These are phyloP conservation scores for Phalanger gymnotis DNA, from an alignment of 2,797 vertebrate species.

Conservation along the genomic window DNA sequence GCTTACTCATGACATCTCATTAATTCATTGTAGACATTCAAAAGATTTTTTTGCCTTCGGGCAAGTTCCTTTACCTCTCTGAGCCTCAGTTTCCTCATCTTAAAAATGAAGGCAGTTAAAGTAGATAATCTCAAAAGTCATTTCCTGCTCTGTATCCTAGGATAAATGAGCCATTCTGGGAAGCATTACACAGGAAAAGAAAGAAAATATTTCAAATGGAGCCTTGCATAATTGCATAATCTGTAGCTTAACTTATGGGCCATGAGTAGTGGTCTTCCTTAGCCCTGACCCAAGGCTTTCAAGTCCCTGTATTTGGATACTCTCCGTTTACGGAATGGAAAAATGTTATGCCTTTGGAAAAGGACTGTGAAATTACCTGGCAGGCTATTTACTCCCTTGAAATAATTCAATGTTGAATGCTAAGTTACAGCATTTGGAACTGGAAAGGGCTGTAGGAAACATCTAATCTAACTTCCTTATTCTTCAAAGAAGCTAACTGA, in stretches of 20 bases:
- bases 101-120: neutral
- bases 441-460: neutral
- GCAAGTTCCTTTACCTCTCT: neutral
- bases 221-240: neutral
- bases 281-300: neutral
- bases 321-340: neutral
- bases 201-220: neutral
- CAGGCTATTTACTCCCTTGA: neutral
- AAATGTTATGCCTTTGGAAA: neutral
- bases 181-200: neutral
- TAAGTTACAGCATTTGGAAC: neutral
- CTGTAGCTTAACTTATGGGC: neutral
- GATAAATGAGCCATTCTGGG: neutral
- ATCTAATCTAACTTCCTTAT: neutral
- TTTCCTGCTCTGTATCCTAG: neutral
- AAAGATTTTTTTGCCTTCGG: neutral
- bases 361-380: neutral
- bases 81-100: neutral
- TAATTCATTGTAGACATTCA: neutral
- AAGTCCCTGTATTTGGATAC: neutral
- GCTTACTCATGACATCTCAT: neutral
- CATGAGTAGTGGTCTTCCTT: neutral
- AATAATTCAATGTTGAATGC: neutral
- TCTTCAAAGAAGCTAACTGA: neutral
- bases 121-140: neutral